Base-by-base conservation (phyloP, 2,113 vertebrate species). In the Xyrauchen texanus region DNA sequence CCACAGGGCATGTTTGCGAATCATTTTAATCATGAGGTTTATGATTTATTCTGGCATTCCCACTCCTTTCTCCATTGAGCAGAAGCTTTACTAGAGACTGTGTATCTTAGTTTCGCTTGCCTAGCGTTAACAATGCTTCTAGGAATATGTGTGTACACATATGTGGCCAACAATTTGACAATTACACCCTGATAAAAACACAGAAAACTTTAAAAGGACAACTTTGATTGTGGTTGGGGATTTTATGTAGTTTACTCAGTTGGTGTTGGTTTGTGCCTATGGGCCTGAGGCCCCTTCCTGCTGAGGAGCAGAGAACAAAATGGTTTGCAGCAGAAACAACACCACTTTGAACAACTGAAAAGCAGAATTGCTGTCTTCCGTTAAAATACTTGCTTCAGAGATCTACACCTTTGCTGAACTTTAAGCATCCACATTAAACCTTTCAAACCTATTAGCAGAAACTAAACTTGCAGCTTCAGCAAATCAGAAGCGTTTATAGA, bases 1-100 rank as follows among this genome's bases (percentile, higher is more conserved):
- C 71, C 71, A 63, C 46, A 63, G 71, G 71, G 71, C 45, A 74
- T 62, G 58, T 74, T 74, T 74, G 71, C 4, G 58, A 74, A 63
- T 63, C 42, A 73, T 73, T 73, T 73, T 73, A 63, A 62, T 74
- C 71, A 51, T 5, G 58, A 63, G 58, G 58, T 51, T 58, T 61
- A 42, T 62, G 58, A 62, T 74, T 74, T 74, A 74, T 51, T 74
- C 45, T 63, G 58, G 58, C 71, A 74, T 62, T 74, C 45, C 46
- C 7, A 34, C 42, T 16, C 44, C 15, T 74, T 74, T 7, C 51
- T 74, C 4, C 46, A 13, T 63, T 45, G 9, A 47, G 70, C 10
- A 62, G 46, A 62, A 16, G 11, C 71, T 74, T 42, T 16, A 46
- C 12, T 45, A 47, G 9, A 62, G 6, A 49, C 57, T 46, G 53